These are phyloP conservation scores for Metaphire vulgaris DNA, from an alignment of 1,140 invertebrate genomes.

Conservation along the genomic window DNA sequence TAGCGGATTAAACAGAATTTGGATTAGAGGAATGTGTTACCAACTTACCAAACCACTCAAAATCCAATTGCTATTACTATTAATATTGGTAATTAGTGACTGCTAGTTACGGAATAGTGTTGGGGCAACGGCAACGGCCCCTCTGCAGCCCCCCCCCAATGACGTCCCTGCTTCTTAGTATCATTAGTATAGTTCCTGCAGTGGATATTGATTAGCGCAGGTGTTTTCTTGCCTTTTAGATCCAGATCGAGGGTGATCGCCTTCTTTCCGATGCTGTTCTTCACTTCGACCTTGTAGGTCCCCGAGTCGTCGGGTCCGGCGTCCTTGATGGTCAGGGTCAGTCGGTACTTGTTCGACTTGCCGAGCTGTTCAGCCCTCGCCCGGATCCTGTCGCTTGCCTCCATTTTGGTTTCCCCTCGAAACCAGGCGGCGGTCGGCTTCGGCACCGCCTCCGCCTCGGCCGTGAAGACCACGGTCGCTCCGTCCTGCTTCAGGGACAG, in stretches of 20 bases:
- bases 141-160: too few species aligned
- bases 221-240: constrained; percentile 69
- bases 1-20: too few species aligned
- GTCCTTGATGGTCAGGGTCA: constrained; percentile 64
- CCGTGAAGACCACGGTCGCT: constrained; percentile 46
- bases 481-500: constrained; percentile 84
- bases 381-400: constrained; percentile 2
- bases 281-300: constrained; percentile 94
- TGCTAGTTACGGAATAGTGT: too few species aligned
- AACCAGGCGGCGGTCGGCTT: constrained; percentile 49
- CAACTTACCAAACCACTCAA: too few species aligned
- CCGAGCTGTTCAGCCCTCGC: background rate
- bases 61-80: too few species aligned
- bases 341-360: constrained; percentile 1
- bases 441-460: constrained; percentile 46
- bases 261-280: constrained; percentile 95
- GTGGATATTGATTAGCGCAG: too few species aligned
- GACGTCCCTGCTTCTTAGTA: too few species aligned
- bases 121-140: too few species aligned
- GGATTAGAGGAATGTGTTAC: too few species aligned
- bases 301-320: constrained; percentile 92
- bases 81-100: too few species aligned
- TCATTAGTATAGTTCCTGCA: too few species aligned
- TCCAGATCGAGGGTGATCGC: constrained; percentile 96
- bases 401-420: constrained; percentile 40